These are phyloP conservation scores for Drosophila parvula DNA, from an alignment of 1,140 invertebrate genomes.

Conservation along the genomic window DNA sequence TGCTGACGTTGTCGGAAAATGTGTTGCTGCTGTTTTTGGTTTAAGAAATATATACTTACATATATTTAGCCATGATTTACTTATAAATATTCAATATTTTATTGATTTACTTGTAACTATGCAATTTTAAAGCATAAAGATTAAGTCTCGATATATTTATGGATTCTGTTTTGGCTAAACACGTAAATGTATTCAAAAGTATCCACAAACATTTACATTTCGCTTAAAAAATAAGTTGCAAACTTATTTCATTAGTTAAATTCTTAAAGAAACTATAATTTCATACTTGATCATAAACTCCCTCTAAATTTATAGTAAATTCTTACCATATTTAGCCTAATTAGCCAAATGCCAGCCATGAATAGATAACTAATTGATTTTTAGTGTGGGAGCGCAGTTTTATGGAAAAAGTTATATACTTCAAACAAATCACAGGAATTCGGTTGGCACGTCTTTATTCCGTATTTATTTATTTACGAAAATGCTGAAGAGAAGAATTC, in stretches of 20 bases:
- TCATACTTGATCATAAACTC: background rate
- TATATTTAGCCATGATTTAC: background rate
- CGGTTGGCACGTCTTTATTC: background rate
- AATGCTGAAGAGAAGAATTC: background rate
- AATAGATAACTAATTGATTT: slow-evolving; percentile 4
- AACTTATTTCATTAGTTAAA: background rate
- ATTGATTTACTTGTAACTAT: background rate
- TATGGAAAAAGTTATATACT: background rate
- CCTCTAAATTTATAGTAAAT: background rate
- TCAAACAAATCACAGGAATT: background rate
- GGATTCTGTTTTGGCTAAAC: background rate
- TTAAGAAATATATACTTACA: slow-evolving; percentile 1
- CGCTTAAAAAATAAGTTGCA: background rate
- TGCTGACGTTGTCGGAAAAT: slow-evolving; percentile 68
- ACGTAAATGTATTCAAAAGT: no score
- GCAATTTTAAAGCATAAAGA: background rate
- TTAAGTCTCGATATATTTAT: background rate
- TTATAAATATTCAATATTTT: background rate
- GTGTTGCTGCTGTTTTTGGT: slow-evolving; percentile 40
- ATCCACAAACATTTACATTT: background rate
- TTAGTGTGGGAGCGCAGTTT: background rate
- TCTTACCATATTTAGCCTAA: background rate
- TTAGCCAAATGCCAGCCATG: background rate
- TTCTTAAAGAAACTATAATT: background rate
- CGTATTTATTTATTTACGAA: slow-evolving; percentile 1